A percentile compares a stretch with the other conserved stretches of the same genome.
These are phyloP conservation scores for Anhinga anhinga DNA, from an alignment of 2,113 vertebrate species.

Conservation along the genomic window DNA sequence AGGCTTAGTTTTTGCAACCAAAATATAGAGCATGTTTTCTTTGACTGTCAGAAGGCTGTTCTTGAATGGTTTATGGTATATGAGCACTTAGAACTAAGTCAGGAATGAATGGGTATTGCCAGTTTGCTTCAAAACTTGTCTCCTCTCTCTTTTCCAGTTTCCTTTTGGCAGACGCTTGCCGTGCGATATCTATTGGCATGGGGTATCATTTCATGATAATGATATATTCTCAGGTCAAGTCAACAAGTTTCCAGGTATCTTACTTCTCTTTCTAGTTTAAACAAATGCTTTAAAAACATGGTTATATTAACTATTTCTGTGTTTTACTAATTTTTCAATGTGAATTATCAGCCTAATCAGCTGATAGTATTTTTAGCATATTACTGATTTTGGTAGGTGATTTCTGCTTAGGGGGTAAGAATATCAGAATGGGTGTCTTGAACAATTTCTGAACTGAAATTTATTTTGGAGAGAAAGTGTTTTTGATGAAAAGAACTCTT, in stretches of 20 bases:
- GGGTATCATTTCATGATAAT: slow-evolving; percentile 92
- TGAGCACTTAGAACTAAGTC: not conserved
- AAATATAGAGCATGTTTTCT: not conserved
- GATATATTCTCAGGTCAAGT: slow-evolving; percentile 93
- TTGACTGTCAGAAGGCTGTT: not conserved
- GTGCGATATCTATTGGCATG: slow-evolving; percentile 98
- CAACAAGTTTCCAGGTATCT: slow-evolving; percentile 98
- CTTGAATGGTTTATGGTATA: not conserved
- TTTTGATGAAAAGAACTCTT: not conserved
- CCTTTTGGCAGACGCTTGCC: slow-evolving; percentile 87
- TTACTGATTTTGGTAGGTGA: not conserved
- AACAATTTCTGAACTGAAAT: not conserved
- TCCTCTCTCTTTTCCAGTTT: slow-evolving; percentile 74
- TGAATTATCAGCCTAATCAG: not conserved
- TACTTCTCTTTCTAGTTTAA: not conserved
- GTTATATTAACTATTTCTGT: not conserved
- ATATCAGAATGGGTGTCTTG: not conserved
- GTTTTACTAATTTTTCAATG: not conserved
- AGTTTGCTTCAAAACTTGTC: not conserved
- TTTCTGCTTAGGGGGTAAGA: not conserved
- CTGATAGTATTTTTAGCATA: not conserved
- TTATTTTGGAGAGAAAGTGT: not conserved
- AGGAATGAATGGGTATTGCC: not conserved
- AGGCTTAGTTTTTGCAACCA: not conserved
- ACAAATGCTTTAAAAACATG: not conserved